Evolutionary conservation across 1,140 invertebrate species (phyloP), one percentile per base, ranked within the genome.

Genomic region (Bombus breviceps): DNA sequence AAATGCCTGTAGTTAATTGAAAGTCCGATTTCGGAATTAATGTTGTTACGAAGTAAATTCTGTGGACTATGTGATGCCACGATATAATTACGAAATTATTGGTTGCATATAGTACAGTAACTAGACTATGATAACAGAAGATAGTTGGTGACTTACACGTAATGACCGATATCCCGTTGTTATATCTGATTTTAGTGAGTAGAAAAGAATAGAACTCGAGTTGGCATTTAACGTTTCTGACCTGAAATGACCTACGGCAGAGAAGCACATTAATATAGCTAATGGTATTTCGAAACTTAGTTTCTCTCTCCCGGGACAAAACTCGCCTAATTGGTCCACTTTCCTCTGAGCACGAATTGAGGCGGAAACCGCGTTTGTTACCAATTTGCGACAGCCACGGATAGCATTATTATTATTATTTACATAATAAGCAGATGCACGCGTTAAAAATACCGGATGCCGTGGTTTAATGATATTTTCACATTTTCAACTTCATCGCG

Each of bases 251-350:
- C 85, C 88, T 76, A 81, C 85, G 80, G 78, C 86, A 78, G 88
- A 76, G 71, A 79, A 81, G 74, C 78, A 76, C 86, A 90, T 90
- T 90, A 87, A 90, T 90, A 85, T 47, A 85, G 81, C 86, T 89
- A 90, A 90, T 90, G 78, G 82, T 89, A 87, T 89, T 90, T 85
- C 73, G 77, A 76, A 90, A 90, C 89, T 90, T 89, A 81, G 88
- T 74, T 87, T 69, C 86, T 34, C 64, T 62, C 59, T 62, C 64
- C 13, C 76, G 86, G 84, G 89, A 89, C 88, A 90, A 90, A 90
- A 90, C 73, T 87, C 86, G 79, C 81, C 85, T 90, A 90, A 90
- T 90, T 90, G 88, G 89, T 86, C 82, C 86, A 90, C 88, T 90
- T 90, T 80, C 88, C 77, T 87, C 68, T 10, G 71, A 80, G 75